phyloP scores from a whole-genome alignment of 2,797 vertebrate genomes.

The Gymnopithys bicolor region DNA sequence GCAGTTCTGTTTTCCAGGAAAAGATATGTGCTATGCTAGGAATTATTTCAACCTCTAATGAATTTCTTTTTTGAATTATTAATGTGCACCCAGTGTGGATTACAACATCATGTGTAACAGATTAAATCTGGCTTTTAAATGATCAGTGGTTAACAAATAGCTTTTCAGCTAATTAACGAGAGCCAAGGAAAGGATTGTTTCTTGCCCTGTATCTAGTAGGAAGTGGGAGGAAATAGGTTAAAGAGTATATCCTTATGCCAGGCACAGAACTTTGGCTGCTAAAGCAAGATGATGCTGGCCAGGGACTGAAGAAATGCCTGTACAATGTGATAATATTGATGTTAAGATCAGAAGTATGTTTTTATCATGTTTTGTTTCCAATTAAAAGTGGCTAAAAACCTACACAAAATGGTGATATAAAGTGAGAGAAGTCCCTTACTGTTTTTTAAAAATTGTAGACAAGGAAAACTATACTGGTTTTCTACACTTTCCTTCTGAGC shows the following conservation, averaged over 20 bases:
- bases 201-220: not conserved
- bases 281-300: not conserved
- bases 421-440: not conserved
- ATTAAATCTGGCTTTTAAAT: constrained; percentile 13
- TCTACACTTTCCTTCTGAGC: not conserved
- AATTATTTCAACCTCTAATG: constrained; percentile 10
- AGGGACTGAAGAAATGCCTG: not conserved
- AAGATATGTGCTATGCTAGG: not conserved
- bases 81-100: not conserved
- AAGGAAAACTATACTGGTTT: not conserved
- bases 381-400: not conserved
- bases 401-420: not conserved
- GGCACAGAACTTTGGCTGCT: not conserved
- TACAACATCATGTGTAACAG: not conserved
- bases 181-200: not conserved
- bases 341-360: not conserved
- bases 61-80: constrained; percentile 1
- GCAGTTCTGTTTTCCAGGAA: not conserved
- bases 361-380: not conserved
- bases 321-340: not conserved
- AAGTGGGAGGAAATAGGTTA: not conserved
- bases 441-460: not conserved
- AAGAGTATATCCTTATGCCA: not conserved
- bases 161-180: not conserved
- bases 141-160: not conserved